Evolutionary conservation across 2,113 vertebrate genomes (phyloP).

Genomic region (Corvus cornix): DNA sequence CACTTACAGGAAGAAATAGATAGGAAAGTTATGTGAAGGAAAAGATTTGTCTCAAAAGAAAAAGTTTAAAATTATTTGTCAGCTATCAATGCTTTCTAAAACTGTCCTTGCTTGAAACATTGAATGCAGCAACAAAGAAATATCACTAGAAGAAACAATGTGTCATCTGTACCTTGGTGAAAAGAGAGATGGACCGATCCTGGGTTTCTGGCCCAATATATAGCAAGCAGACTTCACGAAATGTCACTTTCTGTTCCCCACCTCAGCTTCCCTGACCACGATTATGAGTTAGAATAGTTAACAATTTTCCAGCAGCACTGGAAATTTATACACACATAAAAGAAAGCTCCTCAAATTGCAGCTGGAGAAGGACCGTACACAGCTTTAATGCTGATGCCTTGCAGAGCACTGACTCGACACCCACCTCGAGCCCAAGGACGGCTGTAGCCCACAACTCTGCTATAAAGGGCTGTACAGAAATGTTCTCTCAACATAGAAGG

Average conservation of each 20-base stretch:
- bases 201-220: not conserved
- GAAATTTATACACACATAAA: not conserved
- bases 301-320: not conserved
- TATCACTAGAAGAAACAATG: not conserved
- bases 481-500: not conserved
- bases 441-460: not conserved
- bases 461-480: not conserved
- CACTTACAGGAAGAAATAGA: not conserved
- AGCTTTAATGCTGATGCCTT: not conserved
- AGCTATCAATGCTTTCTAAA: not conserved
- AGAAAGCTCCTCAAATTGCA: not conserved
- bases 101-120: not conserved
- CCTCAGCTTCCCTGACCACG: not conserved
- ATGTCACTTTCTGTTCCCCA: not conserved
- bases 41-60: not conserved
- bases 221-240: not conserved
- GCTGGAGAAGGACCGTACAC: not conserved
- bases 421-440: not conserved
- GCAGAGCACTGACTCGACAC: not conserved
- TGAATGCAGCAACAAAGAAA: not conserved
- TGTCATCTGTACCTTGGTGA: not conserved
- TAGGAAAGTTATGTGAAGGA: not conserved
- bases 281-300: not conserved
- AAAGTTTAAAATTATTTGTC: not conserved
- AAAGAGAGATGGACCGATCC: not conserved